Conservation (phyloP, 1,140 invertebrate genomes). For the Bombus picipes region DNA sequence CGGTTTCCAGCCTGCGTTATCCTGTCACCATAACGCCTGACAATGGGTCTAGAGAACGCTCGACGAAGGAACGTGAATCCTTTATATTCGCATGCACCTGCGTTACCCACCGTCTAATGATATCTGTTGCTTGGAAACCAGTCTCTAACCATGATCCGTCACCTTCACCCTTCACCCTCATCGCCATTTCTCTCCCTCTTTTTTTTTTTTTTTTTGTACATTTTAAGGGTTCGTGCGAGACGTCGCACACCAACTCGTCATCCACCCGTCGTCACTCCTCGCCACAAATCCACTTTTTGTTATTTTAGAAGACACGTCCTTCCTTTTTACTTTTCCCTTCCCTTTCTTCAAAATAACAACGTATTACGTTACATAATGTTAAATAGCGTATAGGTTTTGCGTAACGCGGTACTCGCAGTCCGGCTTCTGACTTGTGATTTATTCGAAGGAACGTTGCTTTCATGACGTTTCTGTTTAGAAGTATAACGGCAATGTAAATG, state of each 20-base stretch:
- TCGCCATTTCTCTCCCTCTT: too few relatives aligned
- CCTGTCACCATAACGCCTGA: constrained; percentile 60
- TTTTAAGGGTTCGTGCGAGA: neutral
- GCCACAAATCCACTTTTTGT: neutral
- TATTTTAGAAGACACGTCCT: neutral
- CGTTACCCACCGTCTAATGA: constrained; percentile 11
- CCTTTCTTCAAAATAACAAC: neutral
- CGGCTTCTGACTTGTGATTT: neutral
- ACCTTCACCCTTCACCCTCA: neutral
- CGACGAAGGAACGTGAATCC: constrained; percentile 39
- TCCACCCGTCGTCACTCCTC: too few relatives aligned
- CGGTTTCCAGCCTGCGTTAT: constrained; percentile 50
- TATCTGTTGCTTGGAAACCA: constrained; percentile 45
- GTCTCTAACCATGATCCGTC: neutral
- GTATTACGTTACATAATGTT: too few relatives aligned
- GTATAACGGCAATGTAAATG: neutral
- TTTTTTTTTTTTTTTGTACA: neutral
- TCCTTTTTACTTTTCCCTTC: neutral
- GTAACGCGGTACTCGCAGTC: too few relatives aligned
- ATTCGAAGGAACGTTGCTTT: neutral
- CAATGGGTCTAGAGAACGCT: constrained; percentile 18
- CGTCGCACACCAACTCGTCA: neutral
- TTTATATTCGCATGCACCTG: constrained; percentile 30
- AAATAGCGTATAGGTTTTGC: too few relatives aligned
- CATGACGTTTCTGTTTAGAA: neutral